Conservation (phyloP, 2,888 invertebrate genomes). For the Drosophila fulvimacula region DNA sequence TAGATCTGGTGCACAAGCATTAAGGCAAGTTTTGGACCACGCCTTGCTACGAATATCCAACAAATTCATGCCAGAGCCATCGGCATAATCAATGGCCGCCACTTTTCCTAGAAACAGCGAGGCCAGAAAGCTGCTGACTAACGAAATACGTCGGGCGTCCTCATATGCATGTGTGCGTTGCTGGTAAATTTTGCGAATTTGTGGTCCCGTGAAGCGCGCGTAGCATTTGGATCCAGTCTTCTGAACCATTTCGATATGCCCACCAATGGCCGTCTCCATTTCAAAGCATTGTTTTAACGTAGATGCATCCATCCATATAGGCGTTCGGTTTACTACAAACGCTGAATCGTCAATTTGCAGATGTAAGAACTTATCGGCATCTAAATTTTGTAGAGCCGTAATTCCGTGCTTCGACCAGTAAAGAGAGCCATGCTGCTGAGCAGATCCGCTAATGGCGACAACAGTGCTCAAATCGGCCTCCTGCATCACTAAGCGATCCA, state of each 20-base stretch:
- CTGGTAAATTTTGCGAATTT: constrained; percentile 95
- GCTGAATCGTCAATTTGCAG: constrained; percentile 91
- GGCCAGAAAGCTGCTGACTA: constrained; percentile 96
- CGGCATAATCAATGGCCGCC: constrained; percentile 95
- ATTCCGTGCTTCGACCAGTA: constrained; percentile 95
- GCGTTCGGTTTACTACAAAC: constrained; percentile 92
- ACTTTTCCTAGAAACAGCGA: constrained; percentile 94
- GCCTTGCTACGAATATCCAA: constrained; percentile 91
- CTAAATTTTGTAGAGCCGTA: constrained; percentile 87
- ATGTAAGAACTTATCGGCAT: constrained; percentile 91
- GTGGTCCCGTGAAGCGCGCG: constrained; percentile 93
- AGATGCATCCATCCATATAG: constrained; percentile 97
- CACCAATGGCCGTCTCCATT: constrained; percentile 93
- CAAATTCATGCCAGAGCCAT: constrained; percentile 98
- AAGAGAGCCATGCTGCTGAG: constrained; percentile 99
- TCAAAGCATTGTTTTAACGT: constrained; percentile 85
- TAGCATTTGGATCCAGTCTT: constrained; percentile 85
- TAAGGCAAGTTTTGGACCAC: constrained; percentile 91
- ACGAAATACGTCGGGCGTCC: constrained; percentile 93
- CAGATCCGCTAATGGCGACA: constrained; percentile 94
- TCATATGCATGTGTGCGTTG: constrained; percentile 89
- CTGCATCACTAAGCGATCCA: constrained; percentile 92
- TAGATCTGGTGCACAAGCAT: constrained; percentile 91
- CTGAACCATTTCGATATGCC: constrained; percentile 82
- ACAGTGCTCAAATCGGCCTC: constrained; percentile 94